Percentiles rank a stretch among this genome's conserved stretches.
Evolutionary conservation across 2,888 invertebrate genomes (phyloP).

Genomic region (Ophion ventricosus): DNA sequence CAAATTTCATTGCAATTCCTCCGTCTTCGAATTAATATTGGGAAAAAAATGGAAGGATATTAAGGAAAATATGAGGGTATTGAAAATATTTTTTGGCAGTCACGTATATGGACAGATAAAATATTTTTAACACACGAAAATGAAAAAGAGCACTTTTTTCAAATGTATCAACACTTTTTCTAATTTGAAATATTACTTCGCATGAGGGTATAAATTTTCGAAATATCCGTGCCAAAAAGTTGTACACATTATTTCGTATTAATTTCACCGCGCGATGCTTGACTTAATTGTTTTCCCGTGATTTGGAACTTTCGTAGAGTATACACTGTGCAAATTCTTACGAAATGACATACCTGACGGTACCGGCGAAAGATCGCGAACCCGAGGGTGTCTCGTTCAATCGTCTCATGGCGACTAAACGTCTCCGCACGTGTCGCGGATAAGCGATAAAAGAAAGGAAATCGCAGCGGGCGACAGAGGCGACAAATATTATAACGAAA

Average conservation of each 20-base stretch:
- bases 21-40: background rate
- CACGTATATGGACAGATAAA: background rate
- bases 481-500: constrained; percentile 34
- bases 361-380: constrained; percentile 53
- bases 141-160: background rate
- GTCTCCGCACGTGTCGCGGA: constrained; percentile 5
- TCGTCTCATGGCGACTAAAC: constrained; percentile 58
- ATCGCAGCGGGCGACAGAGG: background rate
- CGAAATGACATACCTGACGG: constrained; percentile 59
- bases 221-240: background rate
- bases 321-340: constrained; percentile 53
- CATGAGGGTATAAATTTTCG: background rate
- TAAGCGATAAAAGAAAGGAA: background rate
- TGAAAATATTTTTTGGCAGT: background rate
- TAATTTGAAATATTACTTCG: background rate
- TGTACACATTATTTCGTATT: background rate
- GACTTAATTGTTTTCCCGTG: background rate
- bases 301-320: background rate
- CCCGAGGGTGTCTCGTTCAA: constrained; percentile 53
- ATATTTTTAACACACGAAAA: background rate
- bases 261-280: background rate
- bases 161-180: background rate
- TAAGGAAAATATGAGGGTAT: too few relatives aligned
- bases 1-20: background rate
- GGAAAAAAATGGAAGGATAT: background rate